phyloP scores from a whole-genome alignment of 1,140 invertebrate genomes.

The Trypoxylus dichotomus region DNA sequence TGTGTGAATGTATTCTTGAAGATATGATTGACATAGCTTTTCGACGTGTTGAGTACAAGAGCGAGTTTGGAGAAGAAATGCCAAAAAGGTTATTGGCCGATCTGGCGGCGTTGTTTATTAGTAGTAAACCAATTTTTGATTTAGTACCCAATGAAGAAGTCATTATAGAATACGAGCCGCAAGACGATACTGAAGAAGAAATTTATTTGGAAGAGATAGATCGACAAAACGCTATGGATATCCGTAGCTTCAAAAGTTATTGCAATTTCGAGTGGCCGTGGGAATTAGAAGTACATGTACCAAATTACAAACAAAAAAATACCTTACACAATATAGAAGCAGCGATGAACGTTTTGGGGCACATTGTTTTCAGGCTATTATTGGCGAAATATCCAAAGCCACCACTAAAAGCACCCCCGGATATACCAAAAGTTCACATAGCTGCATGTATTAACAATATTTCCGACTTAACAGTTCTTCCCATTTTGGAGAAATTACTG shows the following conservation, averaged over 20 bases:
- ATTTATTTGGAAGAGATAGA: constrained; percentile 38
- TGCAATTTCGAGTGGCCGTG: constrained; percentile 47
- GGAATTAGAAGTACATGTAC: constrained; percentile 39
- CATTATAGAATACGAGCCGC: constrained; percentile 29
- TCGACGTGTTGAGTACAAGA: constrained; percentile 56
- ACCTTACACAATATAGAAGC: not conserved
- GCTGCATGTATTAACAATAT: constrained; percentile 58
- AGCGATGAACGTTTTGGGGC: constrained; percentile 33
- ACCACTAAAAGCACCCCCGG: constrained; percentile 46
- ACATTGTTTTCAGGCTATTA: constrained; percentile 48
- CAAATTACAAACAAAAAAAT: not conserved
- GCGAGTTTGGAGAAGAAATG: constrained; percentile 52
- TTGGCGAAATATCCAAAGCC: constrained; percentile 59
- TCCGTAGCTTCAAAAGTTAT: constrained; percentile 53
- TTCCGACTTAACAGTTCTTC: constrained; percentile 51
- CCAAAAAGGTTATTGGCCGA: constrained; percentile 55
- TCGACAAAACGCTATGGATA: constrained; percentile 47
- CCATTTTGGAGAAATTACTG: constrained; percentile 56
- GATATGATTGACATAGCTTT: constrained; percentile 59
- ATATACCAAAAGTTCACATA: constrained; percentile 48
- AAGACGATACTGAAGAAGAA: constrained; percentile 36
- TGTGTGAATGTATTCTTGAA: constrained; percentile 57
- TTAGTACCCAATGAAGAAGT: constrained; percentile 38
- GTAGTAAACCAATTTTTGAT: constrained; percentile 58
- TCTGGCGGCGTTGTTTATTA: constrained; percentile 59